A percentile compares a stretch with the other conserved stretches of the same genome.
phyloP scores from a whole-genome alignment of 2,888 invertebrate genomes.

The Aspidapion aeneum region DNA sequence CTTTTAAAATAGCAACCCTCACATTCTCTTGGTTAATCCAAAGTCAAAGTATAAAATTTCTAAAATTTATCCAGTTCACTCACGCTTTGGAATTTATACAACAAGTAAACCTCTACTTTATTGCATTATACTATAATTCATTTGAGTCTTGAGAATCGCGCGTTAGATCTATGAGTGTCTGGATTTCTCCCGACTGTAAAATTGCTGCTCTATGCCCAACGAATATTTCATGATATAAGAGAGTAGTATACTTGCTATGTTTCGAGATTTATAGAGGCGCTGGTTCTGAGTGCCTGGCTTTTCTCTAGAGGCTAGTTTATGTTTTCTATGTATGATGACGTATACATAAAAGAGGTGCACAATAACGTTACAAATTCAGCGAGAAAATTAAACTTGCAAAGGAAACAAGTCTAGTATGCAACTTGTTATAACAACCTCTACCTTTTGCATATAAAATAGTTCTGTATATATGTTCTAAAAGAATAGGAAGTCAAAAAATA shows the following conservation, averaged over 20 bases:
- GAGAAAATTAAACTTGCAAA: too few relatives aligned
- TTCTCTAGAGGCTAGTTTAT: neutral
- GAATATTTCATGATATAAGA: neutral
- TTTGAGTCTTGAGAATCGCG: conserved; percentile 10
- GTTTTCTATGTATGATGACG: neutral
- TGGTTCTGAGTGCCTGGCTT: neutral
- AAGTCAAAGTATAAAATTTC: too few relatives aligned
- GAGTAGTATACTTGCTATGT: neutral
- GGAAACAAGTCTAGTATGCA: too few relatives aligned
- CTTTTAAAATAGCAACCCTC: too few relatives aligned
- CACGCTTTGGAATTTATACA: neutral
- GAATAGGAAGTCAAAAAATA: too few relatives aligned
- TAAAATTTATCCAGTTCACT: too few relatives aligned
- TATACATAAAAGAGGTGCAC: neutral
- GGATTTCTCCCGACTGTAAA: conserved; percentile 15
- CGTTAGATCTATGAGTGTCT: conserved; percentile 11
- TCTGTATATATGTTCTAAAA: too few relatives aligned
- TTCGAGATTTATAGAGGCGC: neutral
- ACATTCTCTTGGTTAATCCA: too few relatives aligned
- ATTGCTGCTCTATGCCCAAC: conserved; percentile 2
- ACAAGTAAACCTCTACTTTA: conserved; percentile 7
- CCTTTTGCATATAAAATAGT: too few relatives aligned
- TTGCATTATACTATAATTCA: conserved; percentile 20
- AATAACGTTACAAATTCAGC: too few relatives aligned
- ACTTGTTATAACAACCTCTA: too few relatives aligned